phyloP scores from a whole-genome alignment of 2,113 vertebrate genomes.

The Chaetodon trifascialis region DNA sequence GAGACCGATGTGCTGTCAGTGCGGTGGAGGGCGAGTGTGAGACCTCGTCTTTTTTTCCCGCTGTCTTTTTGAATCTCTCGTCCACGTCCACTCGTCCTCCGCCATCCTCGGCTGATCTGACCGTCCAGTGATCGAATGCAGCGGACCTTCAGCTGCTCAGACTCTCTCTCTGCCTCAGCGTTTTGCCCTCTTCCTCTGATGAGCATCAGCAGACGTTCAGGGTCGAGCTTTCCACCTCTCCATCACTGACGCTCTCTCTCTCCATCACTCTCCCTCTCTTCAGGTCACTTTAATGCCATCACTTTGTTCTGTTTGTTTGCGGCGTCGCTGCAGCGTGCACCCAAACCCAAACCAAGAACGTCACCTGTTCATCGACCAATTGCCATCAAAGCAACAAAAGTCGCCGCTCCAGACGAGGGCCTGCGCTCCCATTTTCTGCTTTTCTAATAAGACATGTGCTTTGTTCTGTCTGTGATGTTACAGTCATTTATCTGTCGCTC shows the following conservation, averaged over 20 bases:
- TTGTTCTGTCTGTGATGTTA: not conserved
- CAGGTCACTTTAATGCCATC: not conserved
- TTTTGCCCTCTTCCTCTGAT: not conserved
- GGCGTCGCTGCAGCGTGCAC: too few species aligned
- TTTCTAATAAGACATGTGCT: not conserved
- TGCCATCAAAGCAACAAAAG: not conserved
- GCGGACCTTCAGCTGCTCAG: not conserved
- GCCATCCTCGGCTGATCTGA: not conserved
- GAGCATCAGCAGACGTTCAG: not conserved
- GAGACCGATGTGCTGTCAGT: too few species aligned
- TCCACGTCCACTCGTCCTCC: not conserved
- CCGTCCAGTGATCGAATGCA: not conserved
- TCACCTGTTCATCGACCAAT: not conserved
- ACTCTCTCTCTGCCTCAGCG: not conserved
- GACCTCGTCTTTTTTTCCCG: not conserved
- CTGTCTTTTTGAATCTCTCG: not conserved
- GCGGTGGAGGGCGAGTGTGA: too few species aligned
- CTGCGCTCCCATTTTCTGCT: not conserved
- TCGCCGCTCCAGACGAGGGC: not conserved
- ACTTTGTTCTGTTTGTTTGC: too few species aligned
- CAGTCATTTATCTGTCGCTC: not conserved
- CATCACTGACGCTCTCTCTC: not conserved
- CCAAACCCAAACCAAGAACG: not conserved
- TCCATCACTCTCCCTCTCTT: not conserved
- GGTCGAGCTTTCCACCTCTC: constrained; percentile 6